A percentile compares a stretch with the other conserved stretches of the same genome.
Conservation (phyloP, 2,888 invertebrate species). For the Tachina fera region DNA sequence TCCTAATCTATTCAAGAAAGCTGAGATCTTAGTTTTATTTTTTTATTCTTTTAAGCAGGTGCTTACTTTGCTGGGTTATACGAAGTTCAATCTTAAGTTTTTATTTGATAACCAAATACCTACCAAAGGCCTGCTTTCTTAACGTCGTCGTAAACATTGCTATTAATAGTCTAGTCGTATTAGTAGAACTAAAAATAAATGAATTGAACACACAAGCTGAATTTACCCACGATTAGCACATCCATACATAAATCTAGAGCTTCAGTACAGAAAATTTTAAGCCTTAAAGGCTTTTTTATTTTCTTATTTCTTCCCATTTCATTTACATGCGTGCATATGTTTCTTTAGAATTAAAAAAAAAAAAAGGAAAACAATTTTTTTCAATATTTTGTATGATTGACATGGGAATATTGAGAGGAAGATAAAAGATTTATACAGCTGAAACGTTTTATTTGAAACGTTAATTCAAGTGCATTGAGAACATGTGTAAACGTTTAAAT, state of each 20-base stretch:
- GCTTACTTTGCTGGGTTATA: background rate
- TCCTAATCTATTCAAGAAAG: no score
- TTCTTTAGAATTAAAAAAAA: no score
- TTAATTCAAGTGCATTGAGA: background rate
- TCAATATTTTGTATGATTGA: constrained; percentile 14
- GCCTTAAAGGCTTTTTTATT: constrained; percentile 15
- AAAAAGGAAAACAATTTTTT: background rate
- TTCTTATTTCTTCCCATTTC: background rate
- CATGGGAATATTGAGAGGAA: constrained; percentile 18
- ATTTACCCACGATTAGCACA: constrained; percentile 10
- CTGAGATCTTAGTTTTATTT: no score
- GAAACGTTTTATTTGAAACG: background rate
- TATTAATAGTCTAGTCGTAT: constrained; percentile 40
- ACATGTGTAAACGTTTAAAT: background rate
- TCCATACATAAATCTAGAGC: constrained; percentile 2
- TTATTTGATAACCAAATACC: background rate
- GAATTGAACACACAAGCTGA: constrained; percentile 9
- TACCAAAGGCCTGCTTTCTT: constrained; percentile 2
- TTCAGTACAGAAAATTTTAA: constrained; percentile 12
- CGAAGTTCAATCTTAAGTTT: background rate
- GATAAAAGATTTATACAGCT: background rate
- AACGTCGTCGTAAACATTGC: constrained; percentile 28
- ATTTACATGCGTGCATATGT: background rate
- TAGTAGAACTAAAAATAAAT: constrained; percentile 9
- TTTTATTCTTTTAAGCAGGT: no score